These are phyloP conservation scores for Temnothorax curvispinosus DNA, from an alignment of 1,140 invertebrate genomes.

Conservation along the genomic window DNA sequence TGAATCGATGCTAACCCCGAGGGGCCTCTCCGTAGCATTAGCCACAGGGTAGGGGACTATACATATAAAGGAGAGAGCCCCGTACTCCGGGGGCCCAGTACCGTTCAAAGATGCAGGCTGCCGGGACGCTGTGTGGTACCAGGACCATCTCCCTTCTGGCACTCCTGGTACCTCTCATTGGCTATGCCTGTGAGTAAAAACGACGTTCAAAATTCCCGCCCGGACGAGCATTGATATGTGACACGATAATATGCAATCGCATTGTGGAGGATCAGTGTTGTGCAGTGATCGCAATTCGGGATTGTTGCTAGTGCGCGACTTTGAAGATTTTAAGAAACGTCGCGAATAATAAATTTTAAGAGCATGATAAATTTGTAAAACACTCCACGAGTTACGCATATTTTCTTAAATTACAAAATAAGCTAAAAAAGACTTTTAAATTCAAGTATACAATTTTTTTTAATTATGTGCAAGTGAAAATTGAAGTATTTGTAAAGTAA, in stretches of 20 bases:
- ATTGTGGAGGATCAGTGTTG: slow-evolving; percentile 39
- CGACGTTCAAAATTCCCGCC: slow-evolving; percentile 65
- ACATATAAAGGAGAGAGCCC: slow-evolving; percentile 84
- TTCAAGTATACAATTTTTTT: neutral
- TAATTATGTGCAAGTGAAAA: neutral
- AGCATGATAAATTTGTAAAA: neutral
- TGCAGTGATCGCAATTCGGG: slow-evolving; percentile 37
- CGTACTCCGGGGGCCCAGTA: slow-evolving; percentile 82
- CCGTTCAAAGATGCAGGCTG: slow-evolving; percentile 83
- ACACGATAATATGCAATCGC: neutral
- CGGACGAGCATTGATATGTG: slow-evolving; percentile 34
- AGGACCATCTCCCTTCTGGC: slow-evolving; percentile 62
- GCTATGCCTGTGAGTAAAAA: slow-evolving; percentile 81
- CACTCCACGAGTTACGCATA: neutral
- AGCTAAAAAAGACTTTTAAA: neutral
- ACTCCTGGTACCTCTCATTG: slow-evolving; percentile 75
- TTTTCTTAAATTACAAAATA: neutral
- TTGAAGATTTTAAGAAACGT: neutral
- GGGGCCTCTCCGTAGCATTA: slow-evolving; percentile 72
- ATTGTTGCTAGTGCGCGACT: slow-evolving; percentile 17
- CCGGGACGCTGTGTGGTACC: slow-evolving; percentile 81
- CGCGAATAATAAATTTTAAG: neutral
- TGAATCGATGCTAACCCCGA: slow-evolving; percentile 72
- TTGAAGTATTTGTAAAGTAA: neutral
- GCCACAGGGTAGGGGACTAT: slow-evolving; percentile 66